Evolutionary conservation across 2,113 vertebrate species (phyloP), one percentile per base, ranked within the genome.

Genomic region (Neotragus moschatus): DNA sequence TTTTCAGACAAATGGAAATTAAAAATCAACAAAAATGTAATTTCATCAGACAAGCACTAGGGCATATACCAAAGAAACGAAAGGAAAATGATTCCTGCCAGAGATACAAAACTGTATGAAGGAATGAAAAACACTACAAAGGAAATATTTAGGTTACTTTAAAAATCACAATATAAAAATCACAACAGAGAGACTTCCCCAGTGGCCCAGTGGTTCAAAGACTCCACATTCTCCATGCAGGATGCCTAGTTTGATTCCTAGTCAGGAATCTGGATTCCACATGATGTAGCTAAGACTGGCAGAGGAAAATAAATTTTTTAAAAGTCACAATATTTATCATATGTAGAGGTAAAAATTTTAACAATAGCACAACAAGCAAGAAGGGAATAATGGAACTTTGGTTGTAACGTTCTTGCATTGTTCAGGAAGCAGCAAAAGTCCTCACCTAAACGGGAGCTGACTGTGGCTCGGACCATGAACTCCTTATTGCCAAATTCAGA

Each of bases 1-100:
- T 84, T 70, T 95, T 90, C 36, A 92, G 88, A 80, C 21, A 88
- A 80, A 81, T 17, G 28, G 93, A 70, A 75, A 66, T 53, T 91
- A 73, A 92, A 97, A 96, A 90, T 21, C 25, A 70, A 14, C 51
- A 96, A 86, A 80, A 91, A 17, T 51, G 1, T 7, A 84, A 43
- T 73, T 49, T 66, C 55, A 86, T 28, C n/a, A 33, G 49, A 55
- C 13, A 17, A 28, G 47, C 6, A 13, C 33, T 39, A 75, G n/a
- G 60, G 55, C 51, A 84, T 3, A 79, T 58, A 58, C 30, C 21
- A 25, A 36, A 51, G 39, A 6, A 86, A 43, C 13, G 30, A 16
- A 88, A 87, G 30, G 10, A 90, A 92, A 93, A 70, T 84, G 23
- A 82, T 61, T 92, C 15, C 11, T 70, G 19, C n/a, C 33, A 84